Evolutionary conservation across 2,797 vertebrate species (phyloP), one percentile per base, ranked within the genome.

Genomic region (Glyptemys insculpta): DNA sequence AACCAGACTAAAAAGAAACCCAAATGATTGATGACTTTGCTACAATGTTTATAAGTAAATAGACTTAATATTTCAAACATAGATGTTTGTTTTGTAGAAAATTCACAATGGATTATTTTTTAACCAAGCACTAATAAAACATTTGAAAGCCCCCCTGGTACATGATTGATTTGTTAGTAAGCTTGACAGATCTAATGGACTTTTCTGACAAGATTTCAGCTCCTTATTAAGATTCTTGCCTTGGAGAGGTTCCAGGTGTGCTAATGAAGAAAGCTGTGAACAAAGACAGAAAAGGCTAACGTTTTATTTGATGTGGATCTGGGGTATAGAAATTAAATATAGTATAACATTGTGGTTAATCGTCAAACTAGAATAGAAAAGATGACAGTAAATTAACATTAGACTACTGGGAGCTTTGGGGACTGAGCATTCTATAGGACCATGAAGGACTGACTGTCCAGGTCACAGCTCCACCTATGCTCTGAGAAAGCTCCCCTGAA

Each of bases 91-190:
- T 15, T 41, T 79, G 27, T 31, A 87, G 41, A 86, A 5, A 52
- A 25, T 29, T 83, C 47, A 47, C 27, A 31, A 57, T 84, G 12
- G 4, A 34, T 87, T n/a, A 6, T 53, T 98, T 97, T 97, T 96
- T 37, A 84, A 94, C 83, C 83, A 95, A 93, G 84, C 92, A 92
- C 94, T 94, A 91, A 97, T 72, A 91, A 81, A 89, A 37, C 34
- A 1, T 95, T 97, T 86, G 95, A 96, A 97, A 97, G 95, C 81
- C n/a, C 56, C 81, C n/a, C 87, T 84, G 91, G 92, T 88, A 56
- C 81, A 89, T 92, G 89, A 97, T 94, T 98, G 97, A 97, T 98
- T 97, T 97, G 93, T 97, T 96, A 96, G 88, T 94, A 85, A 83
- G 23, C 83, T 68, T 97, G 97, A 96, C 79, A 79, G 89, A 81